Percentiles rank a stretch among this genome's conserved stretches.
These are phyloP conservation scores for Seladonia tumulorum DNA, from an alignment of 2,888 invertebrate species.

Conservation along the genomic window DNA sequence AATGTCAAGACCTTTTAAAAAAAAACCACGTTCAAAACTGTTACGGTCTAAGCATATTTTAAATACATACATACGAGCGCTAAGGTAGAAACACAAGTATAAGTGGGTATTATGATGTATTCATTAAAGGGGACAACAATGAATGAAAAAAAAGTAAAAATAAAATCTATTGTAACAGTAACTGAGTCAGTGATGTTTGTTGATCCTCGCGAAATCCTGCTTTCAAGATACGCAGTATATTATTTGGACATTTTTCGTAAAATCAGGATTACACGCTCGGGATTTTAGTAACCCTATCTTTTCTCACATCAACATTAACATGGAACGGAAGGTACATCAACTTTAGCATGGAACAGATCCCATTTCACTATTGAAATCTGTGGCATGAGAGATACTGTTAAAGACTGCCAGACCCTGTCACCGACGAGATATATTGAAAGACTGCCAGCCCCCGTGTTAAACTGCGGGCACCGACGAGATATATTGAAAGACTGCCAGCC, in stretches of 20 bases:
- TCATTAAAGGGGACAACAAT: constrained; percentile 58
- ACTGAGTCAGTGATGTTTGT: background rate
- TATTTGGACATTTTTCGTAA: background rate
- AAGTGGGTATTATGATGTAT: constrained; percentile 67
- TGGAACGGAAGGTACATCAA: no score
- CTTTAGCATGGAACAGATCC: no score
- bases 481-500: no score
- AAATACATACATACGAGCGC: constrained; percentile 73
- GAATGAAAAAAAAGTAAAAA: constrained; percentile 42
- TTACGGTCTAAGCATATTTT: constrained; percentile 73
- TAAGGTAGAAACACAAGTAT: constrained; percentile 50
- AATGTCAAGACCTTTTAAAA: constrained; percentile 62
- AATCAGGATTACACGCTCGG: background rate
- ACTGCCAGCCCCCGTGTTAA: no score
- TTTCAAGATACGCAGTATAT: background rate
- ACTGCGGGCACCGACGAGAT: no score
- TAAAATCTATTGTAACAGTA: constrained; percentile 62
- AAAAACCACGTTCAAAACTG: constrained; percentile 55
- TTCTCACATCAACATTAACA: no score
- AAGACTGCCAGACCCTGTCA: no score
- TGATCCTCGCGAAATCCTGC: background rate
- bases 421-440: no score
- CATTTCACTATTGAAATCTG: no score
- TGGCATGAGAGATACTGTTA: no score
- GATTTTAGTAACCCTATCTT: no score